Percentiles rank a stretch among this genome's conserved stretches.
phyloP scores from a whole-genome alignment of 2,888 invertebrate species.

The Furcula furcula region DNA sequence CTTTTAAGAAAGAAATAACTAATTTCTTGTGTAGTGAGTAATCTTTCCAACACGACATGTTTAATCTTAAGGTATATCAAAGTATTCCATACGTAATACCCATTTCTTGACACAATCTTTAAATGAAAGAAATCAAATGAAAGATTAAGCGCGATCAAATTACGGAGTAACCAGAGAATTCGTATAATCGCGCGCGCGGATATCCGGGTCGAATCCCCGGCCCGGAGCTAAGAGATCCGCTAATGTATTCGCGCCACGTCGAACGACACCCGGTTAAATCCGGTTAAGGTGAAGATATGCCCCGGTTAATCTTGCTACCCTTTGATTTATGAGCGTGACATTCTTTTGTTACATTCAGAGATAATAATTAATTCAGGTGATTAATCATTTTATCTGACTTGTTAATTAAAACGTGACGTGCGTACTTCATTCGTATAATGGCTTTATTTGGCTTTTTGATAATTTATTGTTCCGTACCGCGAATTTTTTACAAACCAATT shows the following conservation, averaged over 20 bases:
- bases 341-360: conserved; percentile 43
- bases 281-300: conserved; percentile 74
- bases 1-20: too few relatives aligned
- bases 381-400: conserved; percentile 22
- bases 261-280: conserved; percentile 68
- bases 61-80: too few relatives aligned
- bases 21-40: too few relatives aligned
- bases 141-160: conserved; percentile 41
- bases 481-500: too few relatives aligned
- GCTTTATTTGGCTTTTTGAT: conserved; percentile 17
- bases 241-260: conserved; percentile 74
- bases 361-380: conserved; percentile 35
- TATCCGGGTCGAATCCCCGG: conserved; percentile 50
- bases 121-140: conserved; percentile 26
- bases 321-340: conserved; percentile 67
- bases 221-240: conserved; percentile 42
- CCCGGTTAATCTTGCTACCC: conserved; percentile 64
- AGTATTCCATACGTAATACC: too few relatives aligned
- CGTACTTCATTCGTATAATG: conserved; percentile 12
- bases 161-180: conserved; percentile 42
- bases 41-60: too few relatives aligned
- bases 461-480: too few relatives aligned
- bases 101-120: too few relatives aligned
- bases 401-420: conserved; percentile 21
- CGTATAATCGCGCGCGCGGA: conserved; percentile 55